Percentiles rank a stretch among this genome's conserved stretches.
phyloP scores from a whole-genome alignment of 2,888 invertebrate species.

The Drosophila maculinotata region DNA sequence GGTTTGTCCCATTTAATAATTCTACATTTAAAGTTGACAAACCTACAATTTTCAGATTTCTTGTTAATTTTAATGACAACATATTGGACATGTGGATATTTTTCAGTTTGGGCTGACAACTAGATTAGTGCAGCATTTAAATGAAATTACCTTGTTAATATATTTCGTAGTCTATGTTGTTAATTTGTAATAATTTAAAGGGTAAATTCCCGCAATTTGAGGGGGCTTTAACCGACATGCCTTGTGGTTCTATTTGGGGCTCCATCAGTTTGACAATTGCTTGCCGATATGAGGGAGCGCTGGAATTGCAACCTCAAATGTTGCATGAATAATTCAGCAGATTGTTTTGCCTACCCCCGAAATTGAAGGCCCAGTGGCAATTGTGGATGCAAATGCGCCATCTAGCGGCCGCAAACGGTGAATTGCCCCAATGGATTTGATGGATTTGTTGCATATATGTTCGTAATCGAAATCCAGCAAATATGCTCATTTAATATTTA shows the following conservation, averaged over 20 bases:
- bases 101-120: too few species aligned
- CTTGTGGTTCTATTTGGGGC: background rate
- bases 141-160: too few species aligned
- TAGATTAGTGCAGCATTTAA: too few species aligned
- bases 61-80: too few species aligned
- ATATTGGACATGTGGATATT: too few species aligned
- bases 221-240: background rate
- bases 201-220: background rate
- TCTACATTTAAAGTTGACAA: too few species aligned
- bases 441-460: slow-evolving; percentile 3
- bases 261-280: slow-evolving; percentile 42
- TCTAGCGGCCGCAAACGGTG: slow-evolving; percentile 31
- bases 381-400: slow-evolving; percentile 56
- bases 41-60: too few species aligned
- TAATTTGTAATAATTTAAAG: background rate
- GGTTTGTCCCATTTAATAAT: too few species aligned
- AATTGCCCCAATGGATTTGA: slow-evolving; percentile 16
- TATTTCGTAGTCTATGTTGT: too few species aligned
- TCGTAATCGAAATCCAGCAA: slow-evolving; percentile 38
- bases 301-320: slow-evolving; percentile 52
- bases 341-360: background rate
- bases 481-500: slow-evolving; percentile 63
- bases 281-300: slow-evolving; percentile 16
- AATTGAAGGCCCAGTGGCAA: slow-evolving; percentile 4
- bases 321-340: slow-evolving; percentile 53